Base-by-base conservation (phyloP, 2,888 invertebrate species). In the Noctua pronuba region DNA sequence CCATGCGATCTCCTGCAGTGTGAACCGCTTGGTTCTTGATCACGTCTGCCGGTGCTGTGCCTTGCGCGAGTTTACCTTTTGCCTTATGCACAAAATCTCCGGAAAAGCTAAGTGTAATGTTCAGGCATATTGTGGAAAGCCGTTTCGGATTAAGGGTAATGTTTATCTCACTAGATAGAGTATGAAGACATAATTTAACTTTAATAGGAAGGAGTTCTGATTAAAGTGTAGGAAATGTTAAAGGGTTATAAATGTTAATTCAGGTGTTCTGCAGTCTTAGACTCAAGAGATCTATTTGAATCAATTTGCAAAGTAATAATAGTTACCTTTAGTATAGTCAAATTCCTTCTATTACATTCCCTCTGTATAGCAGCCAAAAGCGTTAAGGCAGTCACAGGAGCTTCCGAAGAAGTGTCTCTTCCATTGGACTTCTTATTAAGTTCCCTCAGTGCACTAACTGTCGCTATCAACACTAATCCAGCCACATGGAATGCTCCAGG, bases 391-490 rank as follows among this genome's bases (percentile, higher is more conserved):
- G 97, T 97, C 11, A 95, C 89, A 0, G 95, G 91, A 7, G 97
- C 95, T 11, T 95, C 95, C 38, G 94, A 94, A 24, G 88, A 88
- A 1, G 83, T 72, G 3, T 96, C 95, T 66, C 89, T 88, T 44
- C 94, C 93, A 71, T 89, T 93, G 0, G 92, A 90, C 31, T 96
- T 97, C 92, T 97, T 97, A 77, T 96, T 97, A 65, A 98, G 96
- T 88, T 98, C 97, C 86, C 97, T 97, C 0, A 97, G 85, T 0
- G 97, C 97, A 67, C 98, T 97, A 0, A 98, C 97, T 1, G 97
- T 90, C 7, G 98, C 97, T 88, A 98, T 98, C 2, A 98, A 88
- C 0, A 97, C 89, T 64, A 98, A 96, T 0, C 98, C 98, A 2
- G 97, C 91, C 44, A 98, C 97, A 84, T 97, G 97, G 72, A 97